phyloP scores from a whole-genome alignment of 2,888 invertebrate genomes.

The Apeira syringaria region DNA sequence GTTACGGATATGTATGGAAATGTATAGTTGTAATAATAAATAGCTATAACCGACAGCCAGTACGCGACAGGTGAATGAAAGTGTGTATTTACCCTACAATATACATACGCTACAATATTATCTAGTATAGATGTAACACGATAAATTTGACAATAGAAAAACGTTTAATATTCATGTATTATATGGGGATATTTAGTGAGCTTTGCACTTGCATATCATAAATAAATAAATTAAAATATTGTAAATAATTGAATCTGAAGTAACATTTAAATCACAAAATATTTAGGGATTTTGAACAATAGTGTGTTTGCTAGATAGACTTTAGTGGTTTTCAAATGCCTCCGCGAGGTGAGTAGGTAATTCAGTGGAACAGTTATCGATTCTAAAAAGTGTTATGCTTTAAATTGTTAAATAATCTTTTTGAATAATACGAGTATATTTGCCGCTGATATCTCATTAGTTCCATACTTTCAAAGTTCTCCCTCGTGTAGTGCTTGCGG shows the following conservation, averaged over 20 bases:
- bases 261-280: conserved; percentile 51
- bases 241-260: conserved; percentile 68
- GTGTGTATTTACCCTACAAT: conserved; percentile 38
- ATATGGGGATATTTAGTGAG: conserved; percentile 72
- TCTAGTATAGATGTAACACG: conserved; percentile 64
- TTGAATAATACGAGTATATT: conserved; percentile 19
- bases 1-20: conserved; percentile 52
- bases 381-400: conserved; percentile 9
- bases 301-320: conserved; percentile 33
- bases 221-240: conserved; percentile 42
- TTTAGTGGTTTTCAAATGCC: conserved; percentile 25
- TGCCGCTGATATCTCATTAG: conserved; percentile 30
- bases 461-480: conserved; percentile 31
- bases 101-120: conserved; percentile 47
- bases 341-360: conserved; percentile 18
- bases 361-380: conserved; percentile 15
- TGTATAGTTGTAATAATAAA: conserved; percentile 34
- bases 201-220: conserved; percentile 84
- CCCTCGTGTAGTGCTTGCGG: conserved; percentile 31
- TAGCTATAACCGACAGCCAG: conserved; percentile 1
- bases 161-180: conserved; percentile 49
- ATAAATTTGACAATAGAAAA: conserved; percentile 54
- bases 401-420: conserved; percentile 26
- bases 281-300: conserved; percentile 29
- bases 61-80: conserved; percentile 13